Percentiles rank a stretch among this genome's conserved stretches.
Conservation (phyloP, 2,113 vertebrate genomes). For the Megaceryle torquata region DNA sequence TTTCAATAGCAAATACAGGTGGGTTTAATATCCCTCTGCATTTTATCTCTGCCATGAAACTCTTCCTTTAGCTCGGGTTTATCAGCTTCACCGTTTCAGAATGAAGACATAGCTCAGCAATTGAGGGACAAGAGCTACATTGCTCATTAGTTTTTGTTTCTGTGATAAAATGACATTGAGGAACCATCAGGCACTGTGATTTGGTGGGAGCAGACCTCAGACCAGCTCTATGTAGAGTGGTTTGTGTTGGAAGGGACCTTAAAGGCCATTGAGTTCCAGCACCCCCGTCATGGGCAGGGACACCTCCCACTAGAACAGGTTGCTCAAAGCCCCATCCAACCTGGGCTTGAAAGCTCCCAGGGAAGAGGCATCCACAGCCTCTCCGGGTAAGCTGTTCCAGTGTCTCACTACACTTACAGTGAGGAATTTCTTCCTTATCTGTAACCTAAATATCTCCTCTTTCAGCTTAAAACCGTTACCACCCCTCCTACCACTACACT, state of each 20-base stretch:
- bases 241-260: too few species aligned
- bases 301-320: too few species aligned
- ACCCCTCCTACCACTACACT: background rate
- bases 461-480: background rate
- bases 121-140: fast-evolving
- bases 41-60: background rate
- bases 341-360: too few species aligned
- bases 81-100: background rate
- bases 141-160: background rate
- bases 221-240: background rate
- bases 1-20: background rate
- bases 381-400: too few species aligned
- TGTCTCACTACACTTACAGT: too few species aligned
- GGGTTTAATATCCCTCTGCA: background rate
- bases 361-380: background rate
- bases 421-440: background rate
- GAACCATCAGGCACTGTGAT: background rate
- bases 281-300: too few species aligned
- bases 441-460: background rate
- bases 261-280: too few species aligned
- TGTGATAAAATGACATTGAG: background rate
- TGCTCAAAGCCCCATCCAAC: too few species aligned
- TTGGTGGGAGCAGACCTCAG: background rate
- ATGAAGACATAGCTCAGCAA: fast-evolving
- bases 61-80: background rate